Conservation (phyloP, 2,888 invertebrate genomes). For the Drosophila ustulata region DNA sequence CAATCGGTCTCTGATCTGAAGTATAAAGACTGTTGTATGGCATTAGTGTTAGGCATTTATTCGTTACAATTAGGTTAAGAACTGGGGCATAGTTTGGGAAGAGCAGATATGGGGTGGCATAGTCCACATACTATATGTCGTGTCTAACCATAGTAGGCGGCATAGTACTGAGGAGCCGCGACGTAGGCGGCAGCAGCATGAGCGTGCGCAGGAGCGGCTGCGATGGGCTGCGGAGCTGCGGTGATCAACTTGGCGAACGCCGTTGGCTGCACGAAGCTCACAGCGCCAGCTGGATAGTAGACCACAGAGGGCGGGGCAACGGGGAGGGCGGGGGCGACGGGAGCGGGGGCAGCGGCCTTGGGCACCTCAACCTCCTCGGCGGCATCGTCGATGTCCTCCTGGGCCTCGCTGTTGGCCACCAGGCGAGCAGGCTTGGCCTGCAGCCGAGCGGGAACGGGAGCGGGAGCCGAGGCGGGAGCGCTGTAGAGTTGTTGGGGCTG, state of each 20-base stretch:
- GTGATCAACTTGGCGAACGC: conserved; percentile 57
- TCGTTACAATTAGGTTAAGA: conserved; percentile 10
- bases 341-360: conserved; percentile 23
- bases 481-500: conserved; percentile 39
- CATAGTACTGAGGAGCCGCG: conserved; percentile 60
- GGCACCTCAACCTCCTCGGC: conserved; percentile 65
- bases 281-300: conserved; percentile 77
- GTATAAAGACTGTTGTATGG: neutral
- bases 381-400: conserved; percentile 73
- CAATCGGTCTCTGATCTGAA: too few relatives aligned
- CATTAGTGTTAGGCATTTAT: conserved; percentile 24
- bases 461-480: conserved; percentile 31
- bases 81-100: neutral
- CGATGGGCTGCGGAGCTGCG: conserved; percentile 33
- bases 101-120: neutral
- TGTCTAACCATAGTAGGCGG: conserved; percentile 62
- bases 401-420: conserved; percentile 67
- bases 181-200: conserved; percentile 44
- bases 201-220: neutral
- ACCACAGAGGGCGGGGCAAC: conserved; percentile 55
- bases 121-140: neutral
- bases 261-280: conserved; percentile 74
- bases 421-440: conserved; percentile 62
- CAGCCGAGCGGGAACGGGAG: conserved; percentile 51
- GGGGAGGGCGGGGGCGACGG: conserved; percentile 20